Evolutionary conservation across 2,797 vertebrate genomes (phyloP), one percentile per base, ranked within the genome.

Genomic region (Cirrhinus mrigala): DNA sequence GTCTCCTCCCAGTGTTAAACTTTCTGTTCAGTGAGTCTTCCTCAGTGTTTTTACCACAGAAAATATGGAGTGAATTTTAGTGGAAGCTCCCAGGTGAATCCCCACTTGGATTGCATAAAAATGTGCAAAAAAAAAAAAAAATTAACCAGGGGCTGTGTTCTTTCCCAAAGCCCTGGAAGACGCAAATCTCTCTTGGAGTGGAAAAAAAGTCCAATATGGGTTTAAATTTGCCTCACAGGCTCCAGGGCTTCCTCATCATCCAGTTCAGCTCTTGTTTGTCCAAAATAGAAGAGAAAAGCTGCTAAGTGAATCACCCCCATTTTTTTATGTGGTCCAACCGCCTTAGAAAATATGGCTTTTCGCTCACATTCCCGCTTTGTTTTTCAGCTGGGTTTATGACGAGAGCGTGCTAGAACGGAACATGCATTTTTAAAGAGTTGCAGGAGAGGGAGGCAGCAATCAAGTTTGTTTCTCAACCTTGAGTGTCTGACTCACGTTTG

Each of bases 11-110:
- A 62, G 46, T 0, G 9, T 9, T 56, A 79, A 84, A 81, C 70
- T 48, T 7, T 5, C 79, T 89, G 82, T 88, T 86, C n/a, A 82
- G 87, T 56, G 81, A 85, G 81, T 82, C 81, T 87, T 88, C 18
- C 33, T 78, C 16, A 60, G 40, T 62, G 18, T 27, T 73, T 68
- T 83, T 20, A 66, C 71, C 5, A 40, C 46, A 68, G 15, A 68
- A 83, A 64, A 66, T 14, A 3, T 37, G 10, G n/a, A 40, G 24
- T 62, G 77, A 64, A 52, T 60, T 80, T 78, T n/a, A 33, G 52
- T 46, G 4, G 37, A 78, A 77, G 37, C 37, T 70, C 8, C 64
- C 52, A 78, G 24, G 52, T 79, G 20, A 84, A 70, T 48, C 50
- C 40, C 14, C 29, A 56, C 64, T 52, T 76, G 50, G 33, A 29